A percentile compares a stretch with the other conserved stretches of the same genome.
These are phyloP conservation scores for Scaptomyza reducta DNA, from an alignment of 2,888 invertebrate genomes.

Conservation along the genomic window DNA sequence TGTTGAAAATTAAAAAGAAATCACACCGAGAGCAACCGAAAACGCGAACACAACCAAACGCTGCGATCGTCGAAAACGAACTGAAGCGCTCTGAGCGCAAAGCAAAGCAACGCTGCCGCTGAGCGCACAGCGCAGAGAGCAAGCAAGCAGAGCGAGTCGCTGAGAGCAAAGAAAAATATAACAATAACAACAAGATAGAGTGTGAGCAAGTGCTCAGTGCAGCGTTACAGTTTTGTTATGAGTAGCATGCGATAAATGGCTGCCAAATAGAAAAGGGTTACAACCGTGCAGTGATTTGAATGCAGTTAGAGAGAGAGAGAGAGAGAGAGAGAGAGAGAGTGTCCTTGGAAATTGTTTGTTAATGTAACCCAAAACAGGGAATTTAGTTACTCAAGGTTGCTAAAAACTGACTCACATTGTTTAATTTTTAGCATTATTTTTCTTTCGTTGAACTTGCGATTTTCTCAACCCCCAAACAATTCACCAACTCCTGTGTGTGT, in stretches of 20 bases:
- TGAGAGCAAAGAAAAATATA: constrained; percentile 7
- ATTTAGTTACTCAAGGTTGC: constrained; percentile 12
- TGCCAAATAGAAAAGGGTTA: constrained; percentile 3
- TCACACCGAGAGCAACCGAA: constrained; percentile 12
- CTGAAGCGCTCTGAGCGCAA: constrained; percentile 54
- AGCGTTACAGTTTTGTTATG: constrained; percentile 3
- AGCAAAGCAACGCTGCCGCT: constrained; percentile 9
- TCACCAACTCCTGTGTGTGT: not conserved
- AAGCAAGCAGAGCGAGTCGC: constrained; percentile 8
- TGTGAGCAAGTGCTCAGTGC: constrained; percentile 31
- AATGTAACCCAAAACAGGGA: not conserved
- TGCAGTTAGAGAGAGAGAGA: constrained; percentile 15
- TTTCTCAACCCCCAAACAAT: constrained; percentile 45
- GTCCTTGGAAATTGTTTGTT: not conserved
- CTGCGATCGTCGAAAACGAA: constrained; percentile 77
- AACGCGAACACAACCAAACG: constrained; percentile 65
- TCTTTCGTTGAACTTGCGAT: constrained; percentile 3
- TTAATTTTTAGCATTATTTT: constrained; percentile 11
- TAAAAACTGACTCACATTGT: not conserved
- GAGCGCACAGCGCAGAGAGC: constrained; percentile 9
- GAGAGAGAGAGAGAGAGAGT: not conserved
- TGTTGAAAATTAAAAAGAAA: constrained; percentile 6
- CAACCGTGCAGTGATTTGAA: constrained; percentile 12
- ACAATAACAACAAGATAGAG: constrained; percentile 11
- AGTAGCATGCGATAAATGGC: constrained; percentile 63